phyloP scores from a whole-genome alignment of 2,888 invertebrate genomes.

The Drosophila mulleri region DNA sequence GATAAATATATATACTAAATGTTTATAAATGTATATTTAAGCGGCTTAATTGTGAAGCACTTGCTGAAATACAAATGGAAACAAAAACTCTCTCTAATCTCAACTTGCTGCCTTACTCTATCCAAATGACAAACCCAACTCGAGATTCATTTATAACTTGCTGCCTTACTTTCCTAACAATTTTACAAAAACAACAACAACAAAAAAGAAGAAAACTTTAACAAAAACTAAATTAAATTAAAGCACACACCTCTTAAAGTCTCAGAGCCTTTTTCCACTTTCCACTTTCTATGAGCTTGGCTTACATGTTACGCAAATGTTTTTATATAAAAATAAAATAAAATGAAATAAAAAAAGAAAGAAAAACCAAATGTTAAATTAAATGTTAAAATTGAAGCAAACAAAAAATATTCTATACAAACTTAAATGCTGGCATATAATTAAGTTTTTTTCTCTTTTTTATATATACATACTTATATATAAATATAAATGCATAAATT shows the following conservation, averaged over 20 bases:
- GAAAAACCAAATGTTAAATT: constrained; percentile 47
- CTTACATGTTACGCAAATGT: constrained; percentile 57
- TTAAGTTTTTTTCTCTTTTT: constrained; percentile 40
- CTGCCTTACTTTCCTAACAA: constrained; percentile 75
- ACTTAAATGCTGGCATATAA: constrained; percentile 52
- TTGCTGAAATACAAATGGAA: constrained; percentile 67
- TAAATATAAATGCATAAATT: constrained; percentile 21
- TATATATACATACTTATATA: constrained; percentile 1
- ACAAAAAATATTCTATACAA: constrained; percentile 46
- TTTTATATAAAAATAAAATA: constrained; percentile 35
- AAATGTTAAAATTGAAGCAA: constrained; percentile 54
- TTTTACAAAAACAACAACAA: constrained; percentile 37
- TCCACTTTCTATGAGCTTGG: constrained; percentile 72
- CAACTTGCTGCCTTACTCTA: constrained; percentile 76
- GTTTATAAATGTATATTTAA: constrained; percentile 70
- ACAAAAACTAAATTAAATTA: constrained; percentile 18
- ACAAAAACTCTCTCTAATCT: constrained; percentile 58
- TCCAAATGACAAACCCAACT: constrained; percentile 50
- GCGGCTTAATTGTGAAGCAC: constrained; percentile 77
- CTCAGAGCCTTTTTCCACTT: constrained; percentile 65
- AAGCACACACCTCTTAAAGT: constrained; percentile 46
- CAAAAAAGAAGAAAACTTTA: constrained; percentile 14
- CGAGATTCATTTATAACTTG: constrained; percentile 67
- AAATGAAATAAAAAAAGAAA: constrained; percentile 8
- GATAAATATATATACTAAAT: constrained; percentile 58